A percentile compares a stretch with the other conserved stretches of the same genome.
Conservation (phyloP, 2,888 invertebrate genomes). For the Cosmorhoe ocellata region DNA sequence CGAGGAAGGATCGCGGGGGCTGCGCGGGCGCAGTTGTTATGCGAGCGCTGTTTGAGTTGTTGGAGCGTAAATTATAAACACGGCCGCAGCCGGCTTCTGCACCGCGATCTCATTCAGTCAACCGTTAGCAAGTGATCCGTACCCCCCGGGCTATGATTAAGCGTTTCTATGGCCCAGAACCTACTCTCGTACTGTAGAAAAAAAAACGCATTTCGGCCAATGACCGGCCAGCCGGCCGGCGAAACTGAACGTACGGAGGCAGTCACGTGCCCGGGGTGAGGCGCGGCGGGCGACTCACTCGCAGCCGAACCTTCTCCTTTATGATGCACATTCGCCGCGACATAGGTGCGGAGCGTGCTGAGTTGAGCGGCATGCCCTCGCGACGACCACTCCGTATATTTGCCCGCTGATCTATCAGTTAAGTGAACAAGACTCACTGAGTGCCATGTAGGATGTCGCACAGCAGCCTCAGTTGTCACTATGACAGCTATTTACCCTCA, state of each 20-base stretch:
- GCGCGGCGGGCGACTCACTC: slow-evolving; percentile 74
- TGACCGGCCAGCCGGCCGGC: slow-evolving; percentile 76
- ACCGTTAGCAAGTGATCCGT: slow-evolving; percentile 49
- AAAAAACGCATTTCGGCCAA: slow-evolving; percentile 72
- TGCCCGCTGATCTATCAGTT: slow-evolving; percentile 56
- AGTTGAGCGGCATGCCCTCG: slow-evolving; percentile 71
- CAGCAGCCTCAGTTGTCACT: slow-evolving; percentile 78
- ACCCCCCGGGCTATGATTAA: slow-evolving; percentile 59
- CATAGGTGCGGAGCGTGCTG: slow-evolving; percentile 77
- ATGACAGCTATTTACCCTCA: slow-evolving; percentile 77
- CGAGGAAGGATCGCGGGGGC: slow-evolving; percentile 39
- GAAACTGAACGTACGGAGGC: slow-evolving; percentile 67
- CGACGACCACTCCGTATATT: slow-evolving; percentile 54
- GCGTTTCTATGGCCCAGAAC: slow-evolving; percentile 66
- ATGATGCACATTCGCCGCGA: slow-evolving; percentile 78
- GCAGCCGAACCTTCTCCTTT: slow-evolving; percentile 77
- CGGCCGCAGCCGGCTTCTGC: slow-evolving; percentile 41
- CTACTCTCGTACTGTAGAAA: slow-evolving; percentile 59
- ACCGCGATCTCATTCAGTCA: slow-evolving; percentile 50
- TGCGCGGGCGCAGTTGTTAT: slow-evolving; percentile 59
- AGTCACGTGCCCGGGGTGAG: slow-evolving; percentile 83
- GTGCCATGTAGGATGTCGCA: slow-evolving; percentile 82
- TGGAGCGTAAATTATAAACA: slow-evolving; percentile 55
- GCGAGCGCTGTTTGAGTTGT: slow-evolving; percentile 59
- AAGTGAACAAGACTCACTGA: slow-evolving; percentile 65